A percentile compares a stretch with the other conserved stretches of the same genome.
phyloP scores from a whole-genome alignment of 2,888 invertebrate species.

The Junonia oenone region DNA sequence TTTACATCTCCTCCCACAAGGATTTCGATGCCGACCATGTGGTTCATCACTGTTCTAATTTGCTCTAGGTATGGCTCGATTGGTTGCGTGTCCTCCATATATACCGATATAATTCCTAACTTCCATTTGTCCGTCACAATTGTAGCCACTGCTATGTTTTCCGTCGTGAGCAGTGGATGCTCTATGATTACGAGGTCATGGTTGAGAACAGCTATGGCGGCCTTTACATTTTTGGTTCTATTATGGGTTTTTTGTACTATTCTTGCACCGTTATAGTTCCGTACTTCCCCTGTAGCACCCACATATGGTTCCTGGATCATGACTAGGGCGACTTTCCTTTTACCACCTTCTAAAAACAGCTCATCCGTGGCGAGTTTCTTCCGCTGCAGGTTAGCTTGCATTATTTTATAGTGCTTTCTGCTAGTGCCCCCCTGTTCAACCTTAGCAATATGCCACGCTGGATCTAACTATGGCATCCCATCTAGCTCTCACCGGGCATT shows the following conservation, averaged over 20 bases:
- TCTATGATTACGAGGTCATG: constrained; percentile 5
- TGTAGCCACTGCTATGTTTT: constrained; percentile 1
- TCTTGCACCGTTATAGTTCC: constrained; percentile 1
- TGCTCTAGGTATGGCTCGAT: neutral
- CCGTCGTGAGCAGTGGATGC: constrained; percentile 19
- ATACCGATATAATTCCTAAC: constrained; percentile 11
- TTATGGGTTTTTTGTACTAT: constrained; percentile 4
- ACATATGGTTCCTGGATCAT: constrained; percentile 24
- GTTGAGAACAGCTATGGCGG: constrained; percentile 22
- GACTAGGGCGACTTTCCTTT: neutral
- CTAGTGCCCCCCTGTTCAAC: no score
- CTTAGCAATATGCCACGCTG: neutral
- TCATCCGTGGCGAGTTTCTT: neutral
- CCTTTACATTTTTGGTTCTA: constrained; percentile 15
- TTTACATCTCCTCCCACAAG: neutral
- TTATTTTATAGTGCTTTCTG: no score
- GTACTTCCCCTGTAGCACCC: neutral
- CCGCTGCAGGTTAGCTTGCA: no score
- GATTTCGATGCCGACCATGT: neutral
- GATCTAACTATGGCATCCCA: neutral
- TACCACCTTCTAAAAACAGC: constrained; percentile 1
- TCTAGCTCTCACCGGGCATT: neutral
- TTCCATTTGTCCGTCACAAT: constrained; percentile 3
- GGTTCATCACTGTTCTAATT: neutral
- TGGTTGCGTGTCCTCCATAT: constrained; percentile 9